Percentiles rank a stretch among this genome's conserved stretches.
Evolutionary conservation across 2,113 vertebrate species (phyloP).

Genomic region (Gracilinanus agilis): DNA sequence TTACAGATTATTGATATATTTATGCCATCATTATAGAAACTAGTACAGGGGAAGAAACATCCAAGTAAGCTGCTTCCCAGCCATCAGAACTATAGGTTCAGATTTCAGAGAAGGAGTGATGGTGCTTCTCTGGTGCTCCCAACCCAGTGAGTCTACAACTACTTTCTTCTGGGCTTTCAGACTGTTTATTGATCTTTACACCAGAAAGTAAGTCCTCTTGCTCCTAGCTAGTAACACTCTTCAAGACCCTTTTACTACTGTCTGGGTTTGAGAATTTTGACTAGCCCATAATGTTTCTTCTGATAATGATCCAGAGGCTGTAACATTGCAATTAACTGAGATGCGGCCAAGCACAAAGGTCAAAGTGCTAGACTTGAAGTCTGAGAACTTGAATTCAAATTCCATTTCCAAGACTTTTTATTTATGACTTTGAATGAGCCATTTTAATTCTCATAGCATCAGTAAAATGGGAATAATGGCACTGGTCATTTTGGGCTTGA

Average conservation of each 20-base stretch:
- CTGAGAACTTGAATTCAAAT: background rate
- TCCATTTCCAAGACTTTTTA: background rate
- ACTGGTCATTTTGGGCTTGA: background rate
- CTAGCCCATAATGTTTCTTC: background rate
- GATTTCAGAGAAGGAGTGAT: background rate
- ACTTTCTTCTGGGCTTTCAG: background rate
- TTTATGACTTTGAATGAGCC: background rate
- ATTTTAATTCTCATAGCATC: background rate
- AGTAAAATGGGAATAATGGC: background rate
- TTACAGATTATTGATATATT: background rate
- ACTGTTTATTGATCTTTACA: background rate
- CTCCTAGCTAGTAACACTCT: background rate
- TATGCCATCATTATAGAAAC: constrained; percentile 8
- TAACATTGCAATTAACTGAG: background rate
- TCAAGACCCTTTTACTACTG: background rate
- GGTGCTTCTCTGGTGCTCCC: background rate
- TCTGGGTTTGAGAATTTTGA: background rate
- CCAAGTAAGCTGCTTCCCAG: background rate
- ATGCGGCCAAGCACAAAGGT: background rate
- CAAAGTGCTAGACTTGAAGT: background rate
- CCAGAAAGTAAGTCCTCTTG: background rate
- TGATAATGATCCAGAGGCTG: background rate
- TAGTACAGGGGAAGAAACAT: background rate
- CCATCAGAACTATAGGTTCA: background rate
- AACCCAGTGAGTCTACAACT: background rate